These are phyloP conservation scores for Drosophila nigromelanica DNA, from an alignment of 1,140 invertebrate species.

Conservation along the genomic window DNA sequence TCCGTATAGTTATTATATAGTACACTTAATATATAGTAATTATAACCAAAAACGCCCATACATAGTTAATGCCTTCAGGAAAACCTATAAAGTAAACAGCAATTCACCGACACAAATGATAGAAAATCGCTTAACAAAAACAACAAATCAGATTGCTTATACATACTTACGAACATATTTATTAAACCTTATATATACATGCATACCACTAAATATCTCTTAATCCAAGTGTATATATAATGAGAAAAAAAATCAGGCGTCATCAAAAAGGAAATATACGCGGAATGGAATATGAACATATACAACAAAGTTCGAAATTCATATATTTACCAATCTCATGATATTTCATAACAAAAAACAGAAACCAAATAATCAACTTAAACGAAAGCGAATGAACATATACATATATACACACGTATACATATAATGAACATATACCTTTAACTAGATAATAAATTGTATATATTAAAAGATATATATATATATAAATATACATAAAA, in stretches of 20 bases:
- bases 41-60: slow-evolving; percentile 28
- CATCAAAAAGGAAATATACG: slow-evolving; percentile 1
- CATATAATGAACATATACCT: slow-evolving; percentile 57
- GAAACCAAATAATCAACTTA: slow-evolving; percentile 28
- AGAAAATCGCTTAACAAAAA: slow-evolving; percentile 72
- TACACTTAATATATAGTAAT: slow-evolving; percentile 30
- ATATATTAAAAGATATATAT: slow-evolving; percentile 52
- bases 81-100: slow-evolving; percentile 23
- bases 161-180: slow-evolving; percentile 25
- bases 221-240: slow-evolving; percentile 11
- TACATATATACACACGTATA: slow-evolving; percentile 44
- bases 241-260: slow-evolving; percentile 30
- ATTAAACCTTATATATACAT: slow-evolving; percentile 27
- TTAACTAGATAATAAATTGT: slow-evolving; percentile 71
- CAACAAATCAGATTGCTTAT: slow-evolving; percentile 77
- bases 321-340: slow-evolving; percentile 32
- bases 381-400: slow-evolving; percentile 47
- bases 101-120: slow-evolving; percentile 51
- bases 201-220: slow-evolving; percentile 24
- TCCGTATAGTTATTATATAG: slow-evolving; percentile 52
- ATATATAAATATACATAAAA: slow-evolving; percentile 70
- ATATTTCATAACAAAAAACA: neutral
- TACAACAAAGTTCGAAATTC: neutral
- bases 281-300: slow-evolving; percentile 5
- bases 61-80: slow-evolving; percentile 41